Base-by-base conservation (phyloP, 1,140 invertebrate genomes). In the Adoxophyes honmai region DNA sequence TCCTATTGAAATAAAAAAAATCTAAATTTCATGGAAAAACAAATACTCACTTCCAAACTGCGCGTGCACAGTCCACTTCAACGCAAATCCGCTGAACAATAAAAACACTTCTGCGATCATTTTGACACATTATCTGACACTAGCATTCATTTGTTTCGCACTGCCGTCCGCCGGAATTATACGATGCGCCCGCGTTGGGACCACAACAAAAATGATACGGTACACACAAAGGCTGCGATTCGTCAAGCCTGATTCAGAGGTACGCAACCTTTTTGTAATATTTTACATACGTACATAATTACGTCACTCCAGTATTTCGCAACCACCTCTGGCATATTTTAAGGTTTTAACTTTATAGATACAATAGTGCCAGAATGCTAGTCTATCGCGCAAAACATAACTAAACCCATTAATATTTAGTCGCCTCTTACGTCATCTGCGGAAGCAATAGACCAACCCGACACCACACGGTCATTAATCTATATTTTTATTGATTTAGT, bases 1-100 rank as follows among this genome's bases (percentile, higher is more conserved):
- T n/a, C n/a, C n/a, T n/a, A n/a, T n/a, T n/a, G n/a, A n/a, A n/a
- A n/a, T n/a, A 28, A 28, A 2, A 28, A 28, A 28, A 28, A 28
- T 28, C 21, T 3, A 28, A 28, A 28, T 28, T 3, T 6, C 21
- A 6, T 56, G 42, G 34, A 55, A 52, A 56, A 52, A 39, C 16
- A 53, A 64, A 57, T 57, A 75, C 84, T 84, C 73, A 87, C 84
- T 81, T 52, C 84, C 84, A 76, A 87, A 87, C 44, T 87, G 81
- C 35, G 78, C 84, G 16, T 71, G 59, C 36, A 76, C 75, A 57
- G 57, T 69, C 73, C 75, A 75, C 57, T 70, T 62, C 34, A 72
- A 55, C 51, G 72, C 59, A 77, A 62, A 64, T 54, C 76, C 44
- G 71, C 69, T 54, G 8, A 76, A 55, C 42, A 70, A 38, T 14